These are phyloP conservation scores for Ips nitidus DNA, from an alignment of 1,140 invertebrate genomes.

Conservation along the genomic window DNA sequence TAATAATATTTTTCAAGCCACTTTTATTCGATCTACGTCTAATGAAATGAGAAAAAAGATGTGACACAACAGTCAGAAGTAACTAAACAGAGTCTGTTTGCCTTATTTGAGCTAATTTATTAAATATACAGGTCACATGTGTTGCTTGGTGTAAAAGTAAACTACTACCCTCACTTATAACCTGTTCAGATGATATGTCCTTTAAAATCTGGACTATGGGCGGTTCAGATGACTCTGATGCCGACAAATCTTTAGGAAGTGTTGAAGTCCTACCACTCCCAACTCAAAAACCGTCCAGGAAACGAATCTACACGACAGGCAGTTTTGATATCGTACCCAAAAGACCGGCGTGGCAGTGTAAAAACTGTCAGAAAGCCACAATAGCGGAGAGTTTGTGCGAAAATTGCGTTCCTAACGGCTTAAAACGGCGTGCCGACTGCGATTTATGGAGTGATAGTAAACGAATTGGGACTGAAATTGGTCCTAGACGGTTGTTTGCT, in stretches of 20 bases:
- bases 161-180: conserved; percentile 60
- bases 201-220: conserved; percentile 76
- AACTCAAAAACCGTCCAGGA: conserved; percentile 8
- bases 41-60: too few species aligned
- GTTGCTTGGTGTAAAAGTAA: conserved; percentile 71
- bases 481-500: conserved; percentile 38
- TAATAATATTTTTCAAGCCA: too few species aligned
- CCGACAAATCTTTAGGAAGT: conserved; percentile 56
- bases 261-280: conserved; percentile 55
- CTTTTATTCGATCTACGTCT: too few species aligned
- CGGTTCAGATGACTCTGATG: conserved; percentile 56
- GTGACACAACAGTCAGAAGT: too few species aligned
- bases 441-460: conserved; percentile 36
- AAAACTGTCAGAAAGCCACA: conserved; percentile 35
- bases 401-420: conserved; percentile 33
- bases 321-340: conserved; percentile 25
- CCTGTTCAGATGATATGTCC: conserved; percentile 77
- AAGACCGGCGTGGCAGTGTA: conserved; percentile 36
- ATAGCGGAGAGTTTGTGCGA: conserved; percentile 36
- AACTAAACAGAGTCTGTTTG: too few species aligned
- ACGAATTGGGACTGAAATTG: conserved; percentile 33
- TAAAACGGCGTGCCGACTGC: conserved; percentile 34
- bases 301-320: not conserved
- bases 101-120: too few species aligned
- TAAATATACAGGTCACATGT: conserved; percentile 60